Conservation (phyloP, 2,797 vertebrate genomes). For the Anabacerthia variegaticeps region DNA sequence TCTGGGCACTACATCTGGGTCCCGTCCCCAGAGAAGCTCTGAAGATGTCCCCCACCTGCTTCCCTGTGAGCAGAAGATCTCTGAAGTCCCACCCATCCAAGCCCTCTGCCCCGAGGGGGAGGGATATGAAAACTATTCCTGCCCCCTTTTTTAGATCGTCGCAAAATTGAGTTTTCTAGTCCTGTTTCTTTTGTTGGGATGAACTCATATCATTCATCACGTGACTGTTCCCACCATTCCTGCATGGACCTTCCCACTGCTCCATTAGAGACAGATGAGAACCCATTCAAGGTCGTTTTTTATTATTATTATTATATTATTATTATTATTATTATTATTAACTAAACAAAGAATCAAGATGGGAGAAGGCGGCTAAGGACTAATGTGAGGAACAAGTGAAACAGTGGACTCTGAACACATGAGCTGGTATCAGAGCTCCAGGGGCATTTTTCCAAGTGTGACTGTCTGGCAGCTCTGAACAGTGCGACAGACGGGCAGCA, state of each 20-base stretch:
- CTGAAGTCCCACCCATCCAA: slow-evolving; percentile 63
- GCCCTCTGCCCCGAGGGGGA: slow-evolving; percentile 65
- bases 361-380: slow-evolving; percentile 47
- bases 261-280: slow-evolving; percentile 91
- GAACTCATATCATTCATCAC: slow-evolving; percentile 90
- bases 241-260: slow-evolving; percentile 98
- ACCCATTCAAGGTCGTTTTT: slow-evolving; percentile 77
- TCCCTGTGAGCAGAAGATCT: slow-evolving; percentile 74
- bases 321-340: slow-evolving; percentile 57
- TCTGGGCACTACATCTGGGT: slow-evolving; percentile 99
- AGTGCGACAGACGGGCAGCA: slow-evolving; percentile 59
- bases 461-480: slow-evolving; percentile 61
- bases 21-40: slow-evolving; percentile 98
- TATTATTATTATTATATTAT: slow-evolving; percentile 65
- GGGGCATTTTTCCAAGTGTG: slow-evolving; percentile 57
- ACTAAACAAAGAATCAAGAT: slow-evolving; percentile 46
- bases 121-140: slow-evolving; percentile 78
- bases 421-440: slow-evolving; percentile 39
- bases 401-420: background rate
- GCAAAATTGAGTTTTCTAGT: slow-evolving; percentile 98
- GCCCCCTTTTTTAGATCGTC: slow-evolving; percentile 95
- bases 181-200: slow-evolving; percentile 96
- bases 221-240: slow-evolving; percentile 91
- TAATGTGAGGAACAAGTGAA: background rate
- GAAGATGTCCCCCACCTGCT: slow-evolving; percentile 82